Evolutionary conservation across 2,797 vertebrate species (phyloP).

Genomic region (Clarias pachynema): DNA sequence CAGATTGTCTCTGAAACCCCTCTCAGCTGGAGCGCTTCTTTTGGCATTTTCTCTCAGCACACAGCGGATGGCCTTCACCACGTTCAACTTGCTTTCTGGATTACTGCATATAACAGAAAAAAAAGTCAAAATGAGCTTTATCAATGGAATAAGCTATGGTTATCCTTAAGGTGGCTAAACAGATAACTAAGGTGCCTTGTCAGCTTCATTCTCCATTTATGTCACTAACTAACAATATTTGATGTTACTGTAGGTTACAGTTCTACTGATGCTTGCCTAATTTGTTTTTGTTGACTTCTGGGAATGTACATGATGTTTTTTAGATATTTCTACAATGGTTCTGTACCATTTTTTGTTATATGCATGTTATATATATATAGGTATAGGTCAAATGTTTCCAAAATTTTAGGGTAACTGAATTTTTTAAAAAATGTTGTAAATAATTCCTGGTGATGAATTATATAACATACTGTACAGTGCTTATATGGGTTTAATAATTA

Average conservation of each 20-base stretch:
- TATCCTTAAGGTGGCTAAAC: neutral
- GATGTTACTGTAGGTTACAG: neutral
- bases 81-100: constrained; percentile 82
- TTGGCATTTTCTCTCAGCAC: constrained; percentile 83
- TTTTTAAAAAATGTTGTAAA: neutral
- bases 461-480: no score
- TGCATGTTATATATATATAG: neutral
- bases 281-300: neutral
- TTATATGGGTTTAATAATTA: no score
- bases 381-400: neutral
- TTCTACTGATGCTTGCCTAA: neutral
- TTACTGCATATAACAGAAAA: constrained; percentile 69
- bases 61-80: constrained; percentile 84
- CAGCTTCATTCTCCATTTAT: neutral
- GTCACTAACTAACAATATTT: neutral
- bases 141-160: neutral
- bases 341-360: neutral
- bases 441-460: no score
- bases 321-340: neutral
- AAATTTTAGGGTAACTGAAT: neutral
- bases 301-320: neutral
- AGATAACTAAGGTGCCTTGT: neutral
- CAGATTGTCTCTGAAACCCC: constrained; percentile 69
- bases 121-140: neutral
- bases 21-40: constrained; percentile 71